A percentile compares a stretch with the other conserved stretches of the same genome.
Evolutionary conservation across 2,797 vertebrate species (phyloP).

Genomic region (Coregonus suidteri): DNA sequence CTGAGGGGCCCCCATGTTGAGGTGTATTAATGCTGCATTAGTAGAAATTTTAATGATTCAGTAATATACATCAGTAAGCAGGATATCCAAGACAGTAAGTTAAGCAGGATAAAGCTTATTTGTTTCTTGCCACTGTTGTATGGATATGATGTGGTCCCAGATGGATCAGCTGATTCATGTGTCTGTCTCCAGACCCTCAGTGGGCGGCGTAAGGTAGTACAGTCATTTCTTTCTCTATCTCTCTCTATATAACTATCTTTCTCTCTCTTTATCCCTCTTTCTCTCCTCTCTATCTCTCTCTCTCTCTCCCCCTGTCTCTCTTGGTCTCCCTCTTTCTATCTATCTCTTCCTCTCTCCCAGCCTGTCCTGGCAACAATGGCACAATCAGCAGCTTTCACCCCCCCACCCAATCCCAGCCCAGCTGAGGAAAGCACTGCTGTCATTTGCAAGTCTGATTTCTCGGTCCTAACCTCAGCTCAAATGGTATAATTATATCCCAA

Average conservation of each 20-base stretch:
- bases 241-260: not conserved
- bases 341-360: not conserved
- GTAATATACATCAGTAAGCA: not conserved
- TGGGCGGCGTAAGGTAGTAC: no score
- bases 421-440: not conserved
- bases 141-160: not conserved
- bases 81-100: not conserved
- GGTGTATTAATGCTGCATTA: not conserved
- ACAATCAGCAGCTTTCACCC: not conserved
- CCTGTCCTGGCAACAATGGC: not conserved
- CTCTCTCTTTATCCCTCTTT: not conserved
- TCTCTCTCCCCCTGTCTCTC: not conserved
- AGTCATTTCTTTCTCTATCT: not conserved
- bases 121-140: not conserved
- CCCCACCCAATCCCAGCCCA: not conserved
- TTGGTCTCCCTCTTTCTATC: not conserved
- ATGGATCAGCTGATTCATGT: not conserved
- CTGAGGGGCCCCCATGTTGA: no score
- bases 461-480: not conserved
- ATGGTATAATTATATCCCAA: not conserved
- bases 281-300: not conserved
- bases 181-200: not conserved
- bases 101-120: not conserved
- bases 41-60: not conserved
- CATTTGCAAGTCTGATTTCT: not conserved